Evolutionary conservation across 1,140 invertebrate species (phyloP).

Genomic region (Drosophila teissieri): DNA sequence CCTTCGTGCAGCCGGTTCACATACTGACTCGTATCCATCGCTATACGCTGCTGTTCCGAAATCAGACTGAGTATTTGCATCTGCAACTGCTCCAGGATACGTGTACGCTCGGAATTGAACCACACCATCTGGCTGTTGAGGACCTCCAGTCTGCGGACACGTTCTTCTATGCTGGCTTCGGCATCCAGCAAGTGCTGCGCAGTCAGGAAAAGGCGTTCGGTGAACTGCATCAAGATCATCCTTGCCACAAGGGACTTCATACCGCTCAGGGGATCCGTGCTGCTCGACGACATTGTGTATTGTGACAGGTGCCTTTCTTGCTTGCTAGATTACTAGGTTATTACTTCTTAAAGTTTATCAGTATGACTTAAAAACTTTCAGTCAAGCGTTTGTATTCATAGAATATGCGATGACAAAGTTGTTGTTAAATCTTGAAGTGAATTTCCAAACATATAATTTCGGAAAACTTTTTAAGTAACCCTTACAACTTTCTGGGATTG

Average conservation of each 20-base stretch:
- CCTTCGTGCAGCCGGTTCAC: background rate
- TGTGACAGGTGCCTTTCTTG: background rate
- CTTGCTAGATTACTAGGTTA: background rate
- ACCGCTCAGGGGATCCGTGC: background rate
- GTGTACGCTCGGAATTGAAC: background rate
- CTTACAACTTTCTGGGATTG: too few relatives aligned
- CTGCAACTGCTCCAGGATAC: background rate
- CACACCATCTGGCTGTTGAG: background rate
- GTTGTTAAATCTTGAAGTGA: too few relatives aligned
- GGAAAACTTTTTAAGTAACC: too few relatives aligned
- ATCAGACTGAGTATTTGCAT: background rate
- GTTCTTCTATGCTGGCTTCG: background rate
- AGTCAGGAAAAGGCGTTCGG: background rate
- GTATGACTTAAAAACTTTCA: too few relatives aligned
- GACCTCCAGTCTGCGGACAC: background rate
- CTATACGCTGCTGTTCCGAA: background rate
- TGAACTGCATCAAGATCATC: background rate
- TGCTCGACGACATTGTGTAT: background rate
- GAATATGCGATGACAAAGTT: too few relatives aligned
- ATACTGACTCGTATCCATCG: too few relatives aligned
- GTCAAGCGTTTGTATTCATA: too few relatives aligned
- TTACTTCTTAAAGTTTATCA: background rate
- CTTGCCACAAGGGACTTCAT: background rate
- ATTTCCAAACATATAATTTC: too few relatives aligned
- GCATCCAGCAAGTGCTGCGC: background rate